These are phyloP conservation scores for Pogonus chalceus DNA, from an alignment of 1,140 invertebrate genomes.

Conservation along the genomic window DNA sequence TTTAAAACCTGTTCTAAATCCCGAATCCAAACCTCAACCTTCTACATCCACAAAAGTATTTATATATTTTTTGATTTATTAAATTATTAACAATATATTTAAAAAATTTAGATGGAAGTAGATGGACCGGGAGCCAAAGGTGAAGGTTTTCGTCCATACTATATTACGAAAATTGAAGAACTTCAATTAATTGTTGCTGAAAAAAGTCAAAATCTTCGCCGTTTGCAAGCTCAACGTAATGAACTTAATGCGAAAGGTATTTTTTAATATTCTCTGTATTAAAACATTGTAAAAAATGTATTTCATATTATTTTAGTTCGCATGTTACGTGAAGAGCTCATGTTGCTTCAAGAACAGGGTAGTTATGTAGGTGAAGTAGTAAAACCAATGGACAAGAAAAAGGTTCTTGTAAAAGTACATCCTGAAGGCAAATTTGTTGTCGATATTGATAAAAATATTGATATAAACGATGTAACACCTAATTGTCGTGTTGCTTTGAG, in stretches of 20 bases:
- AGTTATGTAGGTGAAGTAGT: conserved; percentile 99
- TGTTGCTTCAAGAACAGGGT: conserved; percentile 96
- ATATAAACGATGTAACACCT: conserved; percentile 95
- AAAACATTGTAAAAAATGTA: conserved; percentile 10
- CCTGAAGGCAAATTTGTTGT: conserved; percentile 99
- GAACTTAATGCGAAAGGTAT: conserved; percentile 98
- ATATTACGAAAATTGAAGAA: conserved; percentile 95
- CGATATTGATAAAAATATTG: conserved; percentile 98
- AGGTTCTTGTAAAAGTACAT: conserved; percentile 98
- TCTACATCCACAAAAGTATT: background rate
- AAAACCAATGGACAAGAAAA: conserved; percentile 99
- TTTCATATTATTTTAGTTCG: conserved; percentile 55
- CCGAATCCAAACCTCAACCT: background rate
- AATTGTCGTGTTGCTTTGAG: conserved; percentile 95
- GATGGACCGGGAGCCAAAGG: conserved; percentile 58
- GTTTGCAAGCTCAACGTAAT: conserved; percentile 97
- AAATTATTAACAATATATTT: conserved; percentile 8
- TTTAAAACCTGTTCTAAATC: background rate
- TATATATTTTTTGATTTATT: background rate
- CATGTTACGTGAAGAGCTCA: conserved; percentile 94
- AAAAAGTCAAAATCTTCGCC: conserved; percentile 93
- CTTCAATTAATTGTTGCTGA: conserved; percentile 90
- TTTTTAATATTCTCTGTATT: background rate
- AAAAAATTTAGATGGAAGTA: conserved; percentile 70
- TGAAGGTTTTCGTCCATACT: conserved; percentile 89